These are phyloP conservation scores for Apostichopus leukothele DNA, from an alignment of 53 echinoderm and acorn worm genomes.

Conservation along the genomic window DNA sequence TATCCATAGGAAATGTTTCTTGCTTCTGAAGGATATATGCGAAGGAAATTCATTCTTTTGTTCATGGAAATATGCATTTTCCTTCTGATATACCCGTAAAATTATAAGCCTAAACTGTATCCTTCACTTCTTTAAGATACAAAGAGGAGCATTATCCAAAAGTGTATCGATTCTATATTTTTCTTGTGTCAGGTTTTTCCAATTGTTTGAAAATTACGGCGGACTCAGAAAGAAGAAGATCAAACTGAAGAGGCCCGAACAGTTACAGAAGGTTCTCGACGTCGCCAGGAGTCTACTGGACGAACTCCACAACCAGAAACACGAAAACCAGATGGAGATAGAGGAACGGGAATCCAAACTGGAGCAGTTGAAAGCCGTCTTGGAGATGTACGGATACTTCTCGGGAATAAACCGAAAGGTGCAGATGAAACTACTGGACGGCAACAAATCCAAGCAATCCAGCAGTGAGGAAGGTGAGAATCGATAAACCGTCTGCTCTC, in stretches of 20 bases:
- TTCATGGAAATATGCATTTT: too few relatives aligned
- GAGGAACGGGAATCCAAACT: constrained; percentile 90
- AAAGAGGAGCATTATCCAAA: too few relatives aligned
- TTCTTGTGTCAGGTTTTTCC: constrained; percentile 68
- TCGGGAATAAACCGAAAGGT: constrained; percentile 98
- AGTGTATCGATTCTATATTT: background rate
- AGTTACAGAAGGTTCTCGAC: constrained; percentile 92
- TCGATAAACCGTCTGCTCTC: background rate
- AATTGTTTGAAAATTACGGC: constrained; percentile 95
- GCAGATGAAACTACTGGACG: constrained; percentile 88
- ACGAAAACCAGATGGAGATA: constrained; percentile 77
- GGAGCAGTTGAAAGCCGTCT: constrained; percentile 88
- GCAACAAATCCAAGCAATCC: constrained; percentile 79
- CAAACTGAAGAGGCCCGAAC: constrained; percentile 92
- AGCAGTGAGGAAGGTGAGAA: constrained; percentile 96
- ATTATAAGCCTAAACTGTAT: too few relatives aligned
- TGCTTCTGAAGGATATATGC: too few relatives aligned
- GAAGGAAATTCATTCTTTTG: too few relatives aligned
- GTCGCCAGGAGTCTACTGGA: constrained; percentile 84
- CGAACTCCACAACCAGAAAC: constrained; percentile 72
- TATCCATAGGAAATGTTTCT: too few relatives aligned
- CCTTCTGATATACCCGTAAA: too few relatives aligned
- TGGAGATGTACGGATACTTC: constrained; percentile 99
- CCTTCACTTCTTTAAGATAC: too few relatives aligned
- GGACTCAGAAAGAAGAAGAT: constrained; percentile 84